These are phyloP conservation scores for Noctua janthe DNA, from an alignment of 2,888 invertebrate species.

Conservation along the genomic window DNA sequence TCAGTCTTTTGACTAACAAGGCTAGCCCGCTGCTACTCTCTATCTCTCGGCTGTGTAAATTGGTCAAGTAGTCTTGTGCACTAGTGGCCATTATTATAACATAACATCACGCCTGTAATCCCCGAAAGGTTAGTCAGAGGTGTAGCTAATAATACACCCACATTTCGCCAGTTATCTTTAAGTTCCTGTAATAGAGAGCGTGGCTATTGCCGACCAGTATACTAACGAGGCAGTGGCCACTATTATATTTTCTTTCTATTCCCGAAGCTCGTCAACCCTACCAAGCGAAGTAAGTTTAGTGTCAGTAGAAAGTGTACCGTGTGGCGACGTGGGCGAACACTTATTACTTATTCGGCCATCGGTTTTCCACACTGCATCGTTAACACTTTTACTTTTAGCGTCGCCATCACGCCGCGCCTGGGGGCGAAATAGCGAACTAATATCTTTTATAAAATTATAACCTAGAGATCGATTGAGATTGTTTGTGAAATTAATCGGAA, in stretches of 20 bases:
- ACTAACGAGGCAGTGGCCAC: not conserved
- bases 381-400: slow-evolving; percentile 84
- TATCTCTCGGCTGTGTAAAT: not conserved
- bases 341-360: slow-evolving; percentile 69
- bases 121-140: not conserved
- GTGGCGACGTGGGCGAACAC: slow-evolving; percentile 67
- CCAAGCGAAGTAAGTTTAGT: slow-evolving; percentile 37
- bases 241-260: not conserved
- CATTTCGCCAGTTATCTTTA: not conserved
- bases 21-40: not conserved
- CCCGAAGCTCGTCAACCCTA: slow-evolving; percentile 34
- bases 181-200: not conserved
- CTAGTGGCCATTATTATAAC: not conserved
- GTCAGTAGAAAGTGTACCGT: slow-evolving; percentile 67
- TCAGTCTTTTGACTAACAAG: not conserved
- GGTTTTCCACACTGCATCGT: slow-evolving; percentile 67
- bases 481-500: slow-evolving; percentile 32
- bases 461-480: slow-evolving; percentile 26
- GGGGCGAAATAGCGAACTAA: slow-evolving; percentile 48
- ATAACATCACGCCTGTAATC: not conserved
- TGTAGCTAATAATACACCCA: not conserved
- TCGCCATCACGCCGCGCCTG: slow-evolving; percentile 59
- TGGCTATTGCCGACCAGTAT: no score
- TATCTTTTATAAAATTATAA: slow-evolving; percentile 51
- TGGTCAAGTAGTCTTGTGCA: not conserved